Conservation (phyloP, 2,888 invertebrate genomes). For the Clivina fossor region DNA sequence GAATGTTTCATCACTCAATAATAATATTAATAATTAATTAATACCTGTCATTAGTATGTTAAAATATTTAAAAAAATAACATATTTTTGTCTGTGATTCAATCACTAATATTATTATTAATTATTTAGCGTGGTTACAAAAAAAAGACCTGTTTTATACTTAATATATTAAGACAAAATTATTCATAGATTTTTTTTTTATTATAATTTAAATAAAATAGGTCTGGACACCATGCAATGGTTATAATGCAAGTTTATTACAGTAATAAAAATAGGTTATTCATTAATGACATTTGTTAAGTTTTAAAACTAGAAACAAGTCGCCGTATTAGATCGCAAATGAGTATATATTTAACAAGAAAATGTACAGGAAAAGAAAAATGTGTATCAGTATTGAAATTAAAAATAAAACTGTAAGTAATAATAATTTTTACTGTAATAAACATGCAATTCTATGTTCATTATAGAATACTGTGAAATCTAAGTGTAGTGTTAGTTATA, state of each 20-base stretch:
- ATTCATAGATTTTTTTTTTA: neutral
- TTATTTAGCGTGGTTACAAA: neutral
- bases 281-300: too few relatives aligned
- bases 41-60: conserved; percentile 26
- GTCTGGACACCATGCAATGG: too few relatives aligned
- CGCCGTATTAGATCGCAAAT: too few relatives aligned
- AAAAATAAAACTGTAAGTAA: neutral
- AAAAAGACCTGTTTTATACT: neutral
- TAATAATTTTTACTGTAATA: conserved; percentile 15
- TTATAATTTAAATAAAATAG: too few relatives aligned
- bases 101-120: conserved; percentile 23
- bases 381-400: too few relatives aligned
- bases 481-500: conserved; percentile 15
- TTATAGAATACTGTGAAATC: conserved; percentile 3
- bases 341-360: too few relatives aligned
- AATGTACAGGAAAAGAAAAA: too few relatives aligned
- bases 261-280: too few relatives aligned
- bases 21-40: too few relatives aligned
- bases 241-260: neutral
- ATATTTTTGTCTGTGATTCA: conserved; percentile 32
- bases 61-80: conserved; percentile 4
- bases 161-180: neutral
- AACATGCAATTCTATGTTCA: conserved; percentile 1
- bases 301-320: too few relatives aligned
- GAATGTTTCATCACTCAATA: conserved; percentile 18